phyloP scores from a whole-genome alignment of 2,113 vertebrate genomes.

The Gobius niger region DNA sequence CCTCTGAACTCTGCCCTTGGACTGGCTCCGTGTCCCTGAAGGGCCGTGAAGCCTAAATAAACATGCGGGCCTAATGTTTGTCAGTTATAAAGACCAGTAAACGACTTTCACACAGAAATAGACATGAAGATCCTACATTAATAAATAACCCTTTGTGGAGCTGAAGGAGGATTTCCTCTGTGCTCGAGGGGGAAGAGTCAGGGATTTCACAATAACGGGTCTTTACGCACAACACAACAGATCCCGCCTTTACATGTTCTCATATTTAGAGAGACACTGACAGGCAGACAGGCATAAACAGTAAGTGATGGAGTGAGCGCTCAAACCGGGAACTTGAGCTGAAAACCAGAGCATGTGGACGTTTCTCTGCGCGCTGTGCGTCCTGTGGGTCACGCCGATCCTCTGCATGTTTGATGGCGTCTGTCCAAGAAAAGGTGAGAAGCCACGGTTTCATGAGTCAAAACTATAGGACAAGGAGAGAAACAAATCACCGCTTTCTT shows the following conservation, averaged over 20 bases:
- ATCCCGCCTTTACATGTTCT: not conserved
- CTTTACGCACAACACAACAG: constrained; percentile 12
- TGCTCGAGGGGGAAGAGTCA: constrained; percentile 52
- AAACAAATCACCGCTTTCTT: not conserved
- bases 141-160: constrained; percentile 20
- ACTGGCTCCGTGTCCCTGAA: too few relatives aligned
- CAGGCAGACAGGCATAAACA: not conserved
- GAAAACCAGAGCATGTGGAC: constrained; percentile 43
- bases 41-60: not conserved
- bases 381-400: constrained; percentile 27
- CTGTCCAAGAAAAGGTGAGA: constrained; percentile 72
- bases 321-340: not conserved
- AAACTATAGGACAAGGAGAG: not conserved
- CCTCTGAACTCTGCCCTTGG: not conserved
- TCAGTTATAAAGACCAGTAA: not conserved
- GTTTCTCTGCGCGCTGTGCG: constrained; percentile 37
- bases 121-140: not conserved
- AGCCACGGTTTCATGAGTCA: not conserved
- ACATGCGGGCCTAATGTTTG: not conserved
- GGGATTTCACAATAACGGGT: constrained; percentile 71
- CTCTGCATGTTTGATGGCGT: constrained; percentile 24
- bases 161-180: constrained; percentile 60
- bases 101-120: not conserved
- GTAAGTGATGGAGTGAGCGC: constrained; percentile 7
- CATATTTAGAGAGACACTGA: not conserved